These are phyloP conservation scores for Puffinus mauretanicus DNA, from an alignment of 2,113 vertebrate species.

Conservation along the genomic window DNA sequence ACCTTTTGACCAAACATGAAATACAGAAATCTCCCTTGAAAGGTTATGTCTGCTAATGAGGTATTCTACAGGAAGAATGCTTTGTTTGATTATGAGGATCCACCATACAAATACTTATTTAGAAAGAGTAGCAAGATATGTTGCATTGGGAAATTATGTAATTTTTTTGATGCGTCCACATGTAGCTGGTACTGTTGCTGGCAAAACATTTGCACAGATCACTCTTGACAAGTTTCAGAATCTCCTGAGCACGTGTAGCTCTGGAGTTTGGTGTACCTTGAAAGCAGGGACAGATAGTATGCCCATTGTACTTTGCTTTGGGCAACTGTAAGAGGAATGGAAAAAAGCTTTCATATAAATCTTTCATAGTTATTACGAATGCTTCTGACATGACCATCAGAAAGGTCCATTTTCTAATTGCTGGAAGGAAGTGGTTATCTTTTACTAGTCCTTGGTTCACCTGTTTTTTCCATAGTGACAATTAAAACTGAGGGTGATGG, in stretches of 20 bases:
- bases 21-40: background rate
- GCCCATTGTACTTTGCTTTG: background rate
- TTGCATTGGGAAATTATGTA: background rate
- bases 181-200: background rate
- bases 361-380: background rate
- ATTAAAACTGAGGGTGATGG: background rate
- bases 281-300: background rate
- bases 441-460: background rate
- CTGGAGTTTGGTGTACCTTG: background rate
- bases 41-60: background rate
- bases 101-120: background rate
- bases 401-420: background rate
- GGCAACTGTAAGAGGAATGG: background rate
- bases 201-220: background rate
- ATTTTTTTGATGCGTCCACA: rapidly evolving
- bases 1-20: background rate
- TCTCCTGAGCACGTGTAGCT: background rate
- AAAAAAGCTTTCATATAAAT: background rate
- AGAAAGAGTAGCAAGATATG: background rate
- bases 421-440: background rate
- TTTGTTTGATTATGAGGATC: background rate
- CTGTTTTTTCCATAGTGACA: background rate
- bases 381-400: background rate
- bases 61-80: background rate
- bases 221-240: background rate